A percentile compares a stretch with the other conserved stretches of the same genome.
Evolutionary conservation across 2,888 invertebrate species (phyloP).

Genomic region (Toxonevra muliebris): DNA sequence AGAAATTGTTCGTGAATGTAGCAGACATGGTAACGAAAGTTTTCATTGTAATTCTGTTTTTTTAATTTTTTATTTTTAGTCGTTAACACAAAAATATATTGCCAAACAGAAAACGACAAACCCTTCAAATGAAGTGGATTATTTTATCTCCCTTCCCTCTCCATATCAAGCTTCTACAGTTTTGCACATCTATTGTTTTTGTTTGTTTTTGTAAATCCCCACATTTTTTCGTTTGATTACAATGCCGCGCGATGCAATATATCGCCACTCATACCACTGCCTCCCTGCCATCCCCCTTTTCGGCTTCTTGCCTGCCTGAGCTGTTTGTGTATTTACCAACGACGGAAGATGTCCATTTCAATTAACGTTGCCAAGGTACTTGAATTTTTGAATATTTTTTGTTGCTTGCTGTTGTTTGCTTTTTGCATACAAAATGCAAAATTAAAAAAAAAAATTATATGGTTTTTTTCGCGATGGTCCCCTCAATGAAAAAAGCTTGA

Average conservation of each 20-base stretch:
- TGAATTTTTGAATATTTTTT: slow-evolving; percentile 7
- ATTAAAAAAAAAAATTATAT: too few relatives aligned
- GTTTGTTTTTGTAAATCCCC: not conserved
- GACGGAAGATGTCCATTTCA: slow-evolving; percentile 26
- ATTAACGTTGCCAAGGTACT: slow-evolving; percentile 22
- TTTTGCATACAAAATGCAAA: not conserved
- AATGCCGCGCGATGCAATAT: not conserved
- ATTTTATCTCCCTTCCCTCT: not conserved
- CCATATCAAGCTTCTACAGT: too few relatives aligned
- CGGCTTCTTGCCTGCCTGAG: not conserved
- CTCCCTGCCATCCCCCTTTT: too few relatives aligned
- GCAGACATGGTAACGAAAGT: too few relatives aligned
- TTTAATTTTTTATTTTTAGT: too few relatives aligned
- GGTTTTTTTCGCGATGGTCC: too few relatives aligned
- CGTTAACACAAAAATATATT: too few relatives aligned
- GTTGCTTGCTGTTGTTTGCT: not conserved
- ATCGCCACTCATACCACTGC: too few relatives aligned
- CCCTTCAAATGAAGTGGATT: not conserved
- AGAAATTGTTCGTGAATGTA: too few relatives aligned
- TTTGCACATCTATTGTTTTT: not conserved
- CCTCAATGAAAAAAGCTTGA: too few relatives aligned
- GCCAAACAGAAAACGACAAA: too few relatives aligned
- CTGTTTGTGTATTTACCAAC: slow-evolving; percentile 3
- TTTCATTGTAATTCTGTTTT: too few relatives aligned
- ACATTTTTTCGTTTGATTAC: not conserved